Base-by-base conservation (phyloP, 2,888 invertebrate species). In the Baccha elongata region DNA sequence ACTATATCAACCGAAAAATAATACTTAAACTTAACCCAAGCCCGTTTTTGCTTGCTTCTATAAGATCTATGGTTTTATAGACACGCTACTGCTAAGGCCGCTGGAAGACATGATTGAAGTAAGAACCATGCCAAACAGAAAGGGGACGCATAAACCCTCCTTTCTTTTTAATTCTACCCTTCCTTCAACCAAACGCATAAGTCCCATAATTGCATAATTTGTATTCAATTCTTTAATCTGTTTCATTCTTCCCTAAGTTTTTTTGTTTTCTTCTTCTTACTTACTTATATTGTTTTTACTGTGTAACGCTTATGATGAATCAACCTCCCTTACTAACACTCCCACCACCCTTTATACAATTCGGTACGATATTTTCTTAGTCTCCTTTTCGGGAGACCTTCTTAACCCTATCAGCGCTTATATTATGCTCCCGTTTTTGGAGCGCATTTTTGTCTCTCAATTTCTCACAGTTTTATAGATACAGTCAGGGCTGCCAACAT, bases 161-260 rank as follows among this genome's bases (percentile, higher is more conserved):
- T 2, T n/a, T 11, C 11, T 44, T 17, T 53, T 6, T 44, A 44
- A 44, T 44, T 42, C 29, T 29, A 15, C 3, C 13, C 8, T 11
- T 42, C 52, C 26, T 11, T 17, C 40, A 37, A 2, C 7, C 4
- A 15, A 71, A 65, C 69, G 75, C 64, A 81, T 75, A 75, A 81
- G 80, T 75, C 84, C 52, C 84, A 86, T 89, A 90, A 89, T 89
- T 89, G 87, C 89, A 88, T 89, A 88, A 89, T 89, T 90, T 89
- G 89, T 88, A 89, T 89, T 89, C 87, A 87, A 86, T 86, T 87
- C 87, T 85, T 86, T 86, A 86, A 85, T 84, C 83, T 78, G 55
- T 53, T 23, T 58, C 60, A 32, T 52, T 65, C 52, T 52, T 62
- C 23, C 10, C 37, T 50, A 13, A 4, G 10, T 64, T 35, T 40